Percentiles rank a stretch among this genome's conserved stretches.
Conservation (phyloP, 64 coral and sea anemone genomes). For the Trachythela sp. region DNA sequence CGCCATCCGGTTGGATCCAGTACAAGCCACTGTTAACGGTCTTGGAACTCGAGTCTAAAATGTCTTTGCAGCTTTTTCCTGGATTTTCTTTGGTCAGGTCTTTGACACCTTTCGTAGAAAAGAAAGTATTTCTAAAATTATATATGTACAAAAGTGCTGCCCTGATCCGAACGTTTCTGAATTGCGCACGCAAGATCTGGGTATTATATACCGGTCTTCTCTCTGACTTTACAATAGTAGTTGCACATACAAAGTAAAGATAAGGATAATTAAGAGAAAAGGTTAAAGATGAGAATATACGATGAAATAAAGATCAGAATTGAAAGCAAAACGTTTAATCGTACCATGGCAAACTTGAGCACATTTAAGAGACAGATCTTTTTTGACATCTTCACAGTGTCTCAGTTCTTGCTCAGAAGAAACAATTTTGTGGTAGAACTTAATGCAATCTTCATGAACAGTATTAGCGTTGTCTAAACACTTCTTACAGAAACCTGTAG, state of each 20-base stretch:
- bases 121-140: background rate
- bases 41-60: slow-evolving; percentile 64
- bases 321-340: background rate
- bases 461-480: slow-evolving; percentile 43
- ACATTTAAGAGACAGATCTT: slow-evolving; percentile 34
- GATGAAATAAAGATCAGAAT: slow-evolving; percentile 43
- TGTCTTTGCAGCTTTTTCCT: slow-evolving; percentile 65
- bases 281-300: background rate
- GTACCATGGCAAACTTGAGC: background rate
- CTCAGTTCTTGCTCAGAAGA: background rate
- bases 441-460: background rate
- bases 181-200: too few species aligned
- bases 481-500: slow-evolving; percentile 30
- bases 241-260: too few species aligned
- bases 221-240: too few species aligned
- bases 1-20: slow-evolving; percentile 89
- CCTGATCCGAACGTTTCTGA: background rate
- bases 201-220: too few species aligned
- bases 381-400: slow-evolving; percentile 23
- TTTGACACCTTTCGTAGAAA: slow-evolving; percentile 42
- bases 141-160: slow-evolving; percentile 46
- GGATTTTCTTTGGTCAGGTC: slow-evolving; percentile 62
- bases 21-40: slow-evolving; percentile 73
- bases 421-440: slow-evolving; percentile 31
- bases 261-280: background rate